phyloP scores from a whole-genome alignment of 2,797 vertebrate genomes.

The Telmatherina bonti region DNA sequence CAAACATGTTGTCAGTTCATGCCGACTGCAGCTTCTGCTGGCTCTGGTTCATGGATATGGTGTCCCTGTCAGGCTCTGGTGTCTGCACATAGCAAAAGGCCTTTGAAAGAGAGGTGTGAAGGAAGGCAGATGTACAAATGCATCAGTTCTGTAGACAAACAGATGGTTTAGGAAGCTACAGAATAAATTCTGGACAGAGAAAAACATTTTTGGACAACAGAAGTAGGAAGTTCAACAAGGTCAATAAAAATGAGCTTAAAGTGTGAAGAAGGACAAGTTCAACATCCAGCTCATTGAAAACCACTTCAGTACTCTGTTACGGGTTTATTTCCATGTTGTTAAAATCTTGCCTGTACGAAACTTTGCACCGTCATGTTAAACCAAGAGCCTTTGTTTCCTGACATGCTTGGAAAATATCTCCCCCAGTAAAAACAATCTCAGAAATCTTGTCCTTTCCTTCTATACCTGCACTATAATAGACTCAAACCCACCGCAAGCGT shows the following conservation, averaged over 20 bases:
- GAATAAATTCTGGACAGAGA: conserved; percentile 14
- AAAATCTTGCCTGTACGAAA: too few relatives aligned
- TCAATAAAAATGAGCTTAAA: not conserved
- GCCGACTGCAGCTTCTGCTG: conserved; percentile 37
- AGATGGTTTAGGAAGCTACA: conserved; percentile 8
- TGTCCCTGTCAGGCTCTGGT: conserved; percentile 34
- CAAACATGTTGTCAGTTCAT: conserved; percentile 44
- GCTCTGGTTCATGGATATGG: conserved; percentile 16
- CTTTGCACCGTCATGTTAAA: too few relatives aligned
- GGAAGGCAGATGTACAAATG: conserved; percentile 55
- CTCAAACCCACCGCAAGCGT: conserved; percentile 33
- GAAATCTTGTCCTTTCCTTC: not conserved
- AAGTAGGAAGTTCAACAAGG: conserved; percentile 16
- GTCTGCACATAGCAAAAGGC: conserved; percentile 31
- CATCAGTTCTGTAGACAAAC: conserved; percentile 11
- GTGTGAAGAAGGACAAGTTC: not conserved
- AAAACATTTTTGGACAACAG: conserved; percentile 10
- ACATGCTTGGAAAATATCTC: not conserved
- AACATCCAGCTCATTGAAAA: not conserved
- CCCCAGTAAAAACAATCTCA: not conserved
- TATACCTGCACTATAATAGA: conserved; percentile 22
- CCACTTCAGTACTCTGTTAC: not conserved
- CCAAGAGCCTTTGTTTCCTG: too few relatives aligned
- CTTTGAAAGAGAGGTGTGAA: conserved; percentile 36
- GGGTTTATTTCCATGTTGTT: too few relatives aligned